Evolutionary conservation across 1,140 invertebrate species (phyloP), one percentile per base, ranked within the genome.

Genomic region (Heliconius hermathena): DNA sequence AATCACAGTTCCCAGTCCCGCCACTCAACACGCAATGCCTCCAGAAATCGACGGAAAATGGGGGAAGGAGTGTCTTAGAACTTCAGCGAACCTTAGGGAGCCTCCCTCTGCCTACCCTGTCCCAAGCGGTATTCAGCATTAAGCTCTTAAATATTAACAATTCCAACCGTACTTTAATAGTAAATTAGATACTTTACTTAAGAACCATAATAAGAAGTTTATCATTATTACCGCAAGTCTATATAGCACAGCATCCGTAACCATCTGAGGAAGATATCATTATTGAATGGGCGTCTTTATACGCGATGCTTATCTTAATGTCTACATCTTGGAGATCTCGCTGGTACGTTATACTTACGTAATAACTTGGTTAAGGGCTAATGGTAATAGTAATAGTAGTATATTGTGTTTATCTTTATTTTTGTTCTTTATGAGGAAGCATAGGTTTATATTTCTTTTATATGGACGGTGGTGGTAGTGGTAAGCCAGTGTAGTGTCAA

Each of bases 241-340:
- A 26, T 57, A 57, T 22, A 57, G 22, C 54, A 57, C 60, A 29
- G 60, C 26, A 66, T 66, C 60, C 22, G 8, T 22, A 16, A 66
- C 60, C 60, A 29, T 66, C 11, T 29, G 3, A 66, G 60, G 60
- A 66, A 66, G 60, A 66, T 66, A 66, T 66, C 60, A 66, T 66
- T 66, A 66, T 26, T 18, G 9, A 29, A 66, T 66, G 60, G 22
- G 60, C 57, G 57, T 66, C 26, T 66, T 66, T 66, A 66, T 66
- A 66, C 60, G 60, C 22, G 60, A 66, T 66, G 60, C 3, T 66
- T 29, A 66, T 66, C 60, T 66, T 29, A 66, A 66, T 66, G 60
- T 6, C 2, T 16, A 29, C 22, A 66, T 66, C 60, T 66, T 29
- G 26, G 60, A 66, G 60, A 66, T 66, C 60, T 66, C 13, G n/a